Evolutionary conservation across 2,113 vertebrate species (phyloP).

Genomic region (Lasiurus cinereus): DNA sequence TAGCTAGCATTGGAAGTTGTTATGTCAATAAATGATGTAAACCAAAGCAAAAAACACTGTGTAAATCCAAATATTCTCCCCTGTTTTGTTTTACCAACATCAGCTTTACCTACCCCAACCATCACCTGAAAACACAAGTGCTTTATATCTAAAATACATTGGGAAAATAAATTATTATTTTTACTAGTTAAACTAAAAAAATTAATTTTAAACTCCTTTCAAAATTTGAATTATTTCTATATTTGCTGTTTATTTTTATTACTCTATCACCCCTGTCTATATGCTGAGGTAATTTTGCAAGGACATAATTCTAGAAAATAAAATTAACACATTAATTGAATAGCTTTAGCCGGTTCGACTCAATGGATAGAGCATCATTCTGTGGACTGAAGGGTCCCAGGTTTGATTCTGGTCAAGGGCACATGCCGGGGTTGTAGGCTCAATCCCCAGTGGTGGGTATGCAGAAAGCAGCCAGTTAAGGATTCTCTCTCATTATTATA

Average conservation of each 20-base stretch:
- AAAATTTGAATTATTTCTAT: neutral
- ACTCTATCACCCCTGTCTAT: neutral
- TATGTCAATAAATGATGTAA: neutral
- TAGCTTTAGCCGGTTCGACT: no score
- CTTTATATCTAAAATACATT: neutral
- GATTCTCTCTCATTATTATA: no score
- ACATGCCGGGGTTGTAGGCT: no score
- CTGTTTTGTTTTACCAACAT: neutral
- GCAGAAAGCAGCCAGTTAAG: no score
- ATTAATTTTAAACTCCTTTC: neutral
- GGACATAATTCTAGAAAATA: neutral
- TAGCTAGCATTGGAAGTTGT: neutral
- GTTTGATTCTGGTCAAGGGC: no score
- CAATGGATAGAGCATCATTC: no score
- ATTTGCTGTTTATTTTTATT: neutral
- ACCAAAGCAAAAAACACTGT: neutral
- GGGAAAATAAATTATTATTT: neutral
- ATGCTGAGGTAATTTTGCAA: neutral
- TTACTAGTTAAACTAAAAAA: neutral
- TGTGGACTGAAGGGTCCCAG: no score
- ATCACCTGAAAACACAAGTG: neutral
- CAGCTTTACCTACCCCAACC: neutral
- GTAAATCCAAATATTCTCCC: neutral
- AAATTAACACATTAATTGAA: neutral
- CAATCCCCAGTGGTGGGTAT: no score